Base-by-base conservation (phyloP, 2,888 invertebrate species). In the Lepidochitona cinerea region DNA sequence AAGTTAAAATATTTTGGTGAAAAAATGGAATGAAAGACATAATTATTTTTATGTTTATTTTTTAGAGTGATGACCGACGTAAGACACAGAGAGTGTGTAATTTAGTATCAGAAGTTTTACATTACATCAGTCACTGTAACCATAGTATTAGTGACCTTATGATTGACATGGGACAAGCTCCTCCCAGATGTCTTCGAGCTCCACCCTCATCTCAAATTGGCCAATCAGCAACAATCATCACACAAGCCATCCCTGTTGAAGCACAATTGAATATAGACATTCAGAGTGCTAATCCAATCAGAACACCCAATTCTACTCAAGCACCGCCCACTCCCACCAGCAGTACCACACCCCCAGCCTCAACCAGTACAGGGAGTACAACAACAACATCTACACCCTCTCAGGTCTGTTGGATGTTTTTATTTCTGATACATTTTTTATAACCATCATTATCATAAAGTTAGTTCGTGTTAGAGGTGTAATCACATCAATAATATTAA, bases 81-180 rank as follows among this genome's bases (percentile, higher is more conserved):
- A 75, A 79, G 6, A 79, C 80, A 2, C 96, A 96, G 89, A 93
- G 93, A 18, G 91, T 94, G 53, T 94, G 94, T 78, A 94, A 95
- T 85, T 92, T 94, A 70, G 94, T 96, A 0, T 94, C 95, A 0
- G 95, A 96, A 89, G 93, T 95, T 33, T 92, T 97, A 86, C 98
- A 98, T 89, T 95, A 94, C 81, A 92, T 97, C 83, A 94, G 96
- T 1, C 98, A 98, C 87, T 95, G 95, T 0, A 96, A 95, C 90
- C 98, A 98, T 88, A 94, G 95, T 0, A 92, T 96, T 66, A 97
- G 97, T 85, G 97, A 98, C 88, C 93, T 97, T 67, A 94, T 94
- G 89, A 93, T 95, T 66, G 93, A 95, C 85, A 93, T 95, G 77
- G 92, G 93, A 37, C 93, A 93, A 80, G 92, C 93, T 5, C 93